These are phyloP conservation scores for Pyralis farinalis DNA, from an alignment of 2,888 invertebrate genomes.

Conservation along the genomic window DNA sequence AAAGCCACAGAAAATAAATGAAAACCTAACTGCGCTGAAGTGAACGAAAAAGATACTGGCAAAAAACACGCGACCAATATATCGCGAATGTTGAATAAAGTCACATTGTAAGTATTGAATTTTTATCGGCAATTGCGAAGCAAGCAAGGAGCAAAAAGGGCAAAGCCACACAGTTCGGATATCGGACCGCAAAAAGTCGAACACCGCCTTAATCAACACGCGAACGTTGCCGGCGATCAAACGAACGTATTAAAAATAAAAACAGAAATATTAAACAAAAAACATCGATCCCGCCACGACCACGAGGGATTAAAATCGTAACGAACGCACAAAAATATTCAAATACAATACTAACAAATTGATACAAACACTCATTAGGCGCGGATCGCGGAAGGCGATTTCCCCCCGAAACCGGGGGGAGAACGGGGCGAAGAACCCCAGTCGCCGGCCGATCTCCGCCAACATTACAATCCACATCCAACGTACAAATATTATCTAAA, in stretches of 20 bases:
- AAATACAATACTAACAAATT: slow-evolving; percentile 82
- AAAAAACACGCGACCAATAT: neutral
- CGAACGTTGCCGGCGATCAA: slow-evolving; percentile 56
- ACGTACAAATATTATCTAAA: slow-evolving; percentile 82
- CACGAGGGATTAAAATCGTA: slow-evolving; percentile 77
- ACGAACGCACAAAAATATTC: slow-evolving; percentile 79
- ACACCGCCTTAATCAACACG: slow-evolving; percentile 64
- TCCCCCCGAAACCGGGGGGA: slow-evolving; percentile 26
- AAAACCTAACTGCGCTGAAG: neutral
- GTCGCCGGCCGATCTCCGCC: slow-evolving; percentile 52
- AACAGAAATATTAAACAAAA: slow-evolving; percentile 63
- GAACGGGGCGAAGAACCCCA: slow-evolving; percentile 28
- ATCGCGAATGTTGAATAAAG: neutral
- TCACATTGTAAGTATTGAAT: slow-evolving; percentile 4
- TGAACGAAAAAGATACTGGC: slow-evolving; percentile 1
- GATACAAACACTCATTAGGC: slow-evolving; percentile 81
- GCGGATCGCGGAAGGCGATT: slow-evolving; percentile 65
- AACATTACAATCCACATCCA: slow-evolving; percentile 80
- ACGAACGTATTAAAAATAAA: slow-evolving; percentile 51
- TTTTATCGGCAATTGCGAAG: slow-evolving; percentile 18
- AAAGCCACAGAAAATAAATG: too few relatives aligned
- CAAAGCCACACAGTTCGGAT: slow-evolving; percentile 28
- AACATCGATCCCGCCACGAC: slow-evolving; percentile 68
- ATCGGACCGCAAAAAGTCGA: slow-evolving; percentile 38
- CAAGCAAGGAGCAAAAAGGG: slow-evolving; percentile 19